These are phyloP conservation scores for Saturnia japonica DNA, from an alignment of 2,888 invertebrate species.

Conservation along the genomic window DNA sequence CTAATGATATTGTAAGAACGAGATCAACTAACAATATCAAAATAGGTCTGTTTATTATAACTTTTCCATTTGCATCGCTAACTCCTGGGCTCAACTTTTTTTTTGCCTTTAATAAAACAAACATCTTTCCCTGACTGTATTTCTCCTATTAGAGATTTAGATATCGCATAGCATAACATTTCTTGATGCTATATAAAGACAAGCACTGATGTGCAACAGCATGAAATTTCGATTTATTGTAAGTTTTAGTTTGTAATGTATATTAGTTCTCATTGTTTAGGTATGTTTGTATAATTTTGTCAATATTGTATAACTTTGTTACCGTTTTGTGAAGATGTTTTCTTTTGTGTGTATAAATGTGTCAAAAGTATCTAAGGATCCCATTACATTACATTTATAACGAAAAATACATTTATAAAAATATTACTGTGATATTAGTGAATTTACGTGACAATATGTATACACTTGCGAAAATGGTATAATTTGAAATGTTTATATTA, in stretches of 20 bases:
- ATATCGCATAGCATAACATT: neutral
- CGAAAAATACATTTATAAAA: neutral
- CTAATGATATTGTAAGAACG: too few species aligned
- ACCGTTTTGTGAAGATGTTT: neutral
- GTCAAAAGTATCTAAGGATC: neutral
- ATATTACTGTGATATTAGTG: conserved; percentile 5
- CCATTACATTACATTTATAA: neutral
- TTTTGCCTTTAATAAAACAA: neutral
- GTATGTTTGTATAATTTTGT: neutral
- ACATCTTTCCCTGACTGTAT: conserved; percentile 18
- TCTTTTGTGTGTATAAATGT: neutral
- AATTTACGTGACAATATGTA: neutral
- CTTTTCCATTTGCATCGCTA: neutral
- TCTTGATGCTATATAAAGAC: neutral
- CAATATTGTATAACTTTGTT: neutral
- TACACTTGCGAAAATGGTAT: neutral
- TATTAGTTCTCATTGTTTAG: neutral
- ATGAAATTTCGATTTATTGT: neutral
- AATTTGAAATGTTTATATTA: neutral
- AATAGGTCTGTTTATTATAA: neutral
- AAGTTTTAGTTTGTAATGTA: neutral
- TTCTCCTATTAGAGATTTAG: neutral
- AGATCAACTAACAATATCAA: too few species aligned
- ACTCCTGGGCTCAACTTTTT: neutral
- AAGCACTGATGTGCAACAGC: neutral